Evolutionary conservation across 2,113 vertebrate species (phyloP).

Genomic region (Chunga burmeisteri): DNA sequence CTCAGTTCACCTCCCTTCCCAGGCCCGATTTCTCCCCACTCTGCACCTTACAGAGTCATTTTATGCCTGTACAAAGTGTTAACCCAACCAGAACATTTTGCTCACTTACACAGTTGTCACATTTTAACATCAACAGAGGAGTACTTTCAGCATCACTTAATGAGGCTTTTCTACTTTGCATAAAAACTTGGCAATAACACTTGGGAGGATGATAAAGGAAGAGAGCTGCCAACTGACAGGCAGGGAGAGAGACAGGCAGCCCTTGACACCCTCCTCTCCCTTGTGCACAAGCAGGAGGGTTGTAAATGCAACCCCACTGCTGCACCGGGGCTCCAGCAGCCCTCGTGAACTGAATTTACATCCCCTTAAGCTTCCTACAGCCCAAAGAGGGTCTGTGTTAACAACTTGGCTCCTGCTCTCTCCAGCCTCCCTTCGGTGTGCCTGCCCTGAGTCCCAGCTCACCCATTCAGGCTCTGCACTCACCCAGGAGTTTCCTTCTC

Average conservation of each 20-base stretch:
- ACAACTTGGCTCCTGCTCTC: background rate
- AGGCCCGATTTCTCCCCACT: background rate
- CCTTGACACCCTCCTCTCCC: background rate
- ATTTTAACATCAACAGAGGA: background rate
- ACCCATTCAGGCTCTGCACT: background rate
- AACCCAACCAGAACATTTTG: constrained; percentile 6
- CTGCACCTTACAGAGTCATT: background rate
- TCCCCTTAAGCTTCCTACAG: background rate
- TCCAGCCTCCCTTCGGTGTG: fast-evolving
- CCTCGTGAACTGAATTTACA: fast-evolving
- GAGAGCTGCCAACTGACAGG: background rate
- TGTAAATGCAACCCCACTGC: background rate
- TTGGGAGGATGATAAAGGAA: background rate
- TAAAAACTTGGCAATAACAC: background rate
- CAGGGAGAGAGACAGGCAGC: background rate
- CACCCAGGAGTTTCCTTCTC: background rate
- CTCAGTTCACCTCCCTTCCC: background rate
- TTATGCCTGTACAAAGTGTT: background rate
- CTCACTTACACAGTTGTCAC: background rate
- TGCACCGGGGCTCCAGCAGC: background rate
- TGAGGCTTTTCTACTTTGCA: constrained; percentile 18
- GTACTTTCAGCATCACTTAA: background rate
- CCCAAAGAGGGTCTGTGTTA: too few species aligned
- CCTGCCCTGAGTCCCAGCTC: background rate
- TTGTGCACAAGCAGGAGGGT: background rate